These are phyloP conservation scores for Perca schrenkii DNA, from an alignment of 2,113 vertebrate genomes.

Conservation along the genomic window DNA sequence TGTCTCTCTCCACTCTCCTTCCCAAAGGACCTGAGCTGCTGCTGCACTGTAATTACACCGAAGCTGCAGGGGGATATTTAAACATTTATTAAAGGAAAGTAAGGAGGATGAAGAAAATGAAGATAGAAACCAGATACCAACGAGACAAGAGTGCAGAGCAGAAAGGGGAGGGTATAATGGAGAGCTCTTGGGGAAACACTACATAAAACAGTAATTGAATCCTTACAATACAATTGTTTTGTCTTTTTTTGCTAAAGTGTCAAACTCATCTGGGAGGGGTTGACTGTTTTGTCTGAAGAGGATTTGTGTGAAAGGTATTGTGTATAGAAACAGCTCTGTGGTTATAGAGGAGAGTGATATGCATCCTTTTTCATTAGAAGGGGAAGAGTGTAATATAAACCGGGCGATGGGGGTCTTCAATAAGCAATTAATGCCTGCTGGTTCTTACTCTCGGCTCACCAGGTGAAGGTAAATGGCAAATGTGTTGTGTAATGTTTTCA, in stretches of 20 bases:
- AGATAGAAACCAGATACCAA: slow-evolving; percentile 65
- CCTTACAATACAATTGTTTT: slow-evolving; percentile 40
- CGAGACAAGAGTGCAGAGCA: slow-evolving; percentile 62
- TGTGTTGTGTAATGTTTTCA: slow-evolving; percentile 23
- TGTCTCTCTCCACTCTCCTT: slow-evolving; percentile 29
- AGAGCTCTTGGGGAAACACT: slow-evolving; percentile 48
- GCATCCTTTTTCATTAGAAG: slow-evolving; percentile 39
- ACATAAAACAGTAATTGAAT: slow-evolving; percentile 64
- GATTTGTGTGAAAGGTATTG: slow-evolving; percentile 22
- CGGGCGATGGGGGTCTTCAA: slow-evolving; percentile 13
- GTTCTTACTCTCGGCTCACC: slow-evolving; percentile 20
- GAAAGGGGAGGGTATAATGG: slow-evolving; percentile 31
- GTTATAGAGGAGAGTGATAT: slow-evolving; percentile 21
- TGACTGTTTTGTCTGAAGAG: slow-evolving; percentile 30
- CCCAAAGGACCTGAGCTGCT: slow-evolving; percentile 73
- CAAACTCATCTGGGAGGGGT: slow-evolving; percentile 16
- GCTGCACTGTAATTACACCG: slow-evolving; percentile 84
- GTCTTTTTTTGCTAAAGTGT: slow-evolving; percentile 16
- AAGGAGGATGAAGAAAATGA: slow-evolving; percentile 76
- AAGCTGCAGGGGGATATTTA: slow-evolving; percentile 84
- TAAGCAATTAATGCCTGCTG: slow-evolving; percentile 31
- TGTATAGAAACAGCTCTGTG: not conserved
- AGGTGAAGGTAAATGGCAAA: slow-evolving; percentile 23
- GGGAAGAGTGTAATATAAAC: slow-evolving; percentile 36
- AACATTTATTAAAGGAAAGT: slow-evolving; percentile 85